Evolutionary conservation across 2,113 vertebrate genomes (phyloP), one percentile per base, ranked within the genome.

Genomic region (Syngnathus scovelli): DNA sequence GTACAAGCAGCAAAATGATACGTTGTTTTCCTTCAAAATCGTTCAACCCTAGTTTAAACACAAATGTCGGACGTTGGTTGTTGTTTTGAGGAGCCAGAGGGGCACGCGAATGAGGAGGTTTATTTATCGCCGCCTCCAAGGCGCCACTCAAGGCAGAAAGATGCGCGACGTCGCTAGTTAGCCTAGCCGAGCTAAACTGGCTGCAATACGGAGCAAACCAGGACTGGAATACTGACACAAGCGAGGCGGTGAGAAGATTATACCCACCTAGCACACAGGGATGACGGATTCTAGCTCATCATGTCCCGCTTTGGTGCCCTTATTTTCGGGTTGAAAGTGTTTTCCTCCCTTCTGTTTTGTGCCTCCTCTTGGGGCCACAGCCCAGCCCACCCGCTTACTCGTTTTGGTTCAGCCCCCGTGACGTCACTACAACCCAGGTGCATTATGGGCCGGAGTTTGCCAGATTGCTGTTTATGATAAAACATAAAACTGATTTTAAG

Each of bases 361-460:
- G 11, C 36, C 11, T 13, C 60, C 6, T 61, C 64, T 27, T 46
- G 54, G 7, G 27, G 79, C 11, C 63, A 13, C 76, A 67, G 69
- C 78, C 86, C 81, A 51, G 64, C 84, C 86, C 89, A 86, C 88
- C 83, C 49, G 81, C 80, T 75, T 13, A 41, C 61, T 27, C 44
- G 61, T 62, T 72, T 70, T 70, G 65, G 68, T 67, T 36, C 54
- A 71, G 83, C 68, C 36, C 65, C 61, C 23, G 21, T 80, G 84
- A 89, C 86, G 86, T 89, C 86, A 88, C 66, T 77, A 81, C 78
- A 90, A 87, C 81, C 78, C 11, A 51, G 66, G 3, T 85, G 84
- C 85, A 87, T 86, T 84, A 65, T 90, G 88, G 88, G 86, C 66
- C 70, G 8, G 21, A 11, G 12, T 21, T 44, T 43, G n/a, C 60